Evolutionary conservation across 2,888 invertebrate genomes (phyloP), one percentile per base, ranked within the genome.

Genomic region (Icerya purchasi): DNA sequence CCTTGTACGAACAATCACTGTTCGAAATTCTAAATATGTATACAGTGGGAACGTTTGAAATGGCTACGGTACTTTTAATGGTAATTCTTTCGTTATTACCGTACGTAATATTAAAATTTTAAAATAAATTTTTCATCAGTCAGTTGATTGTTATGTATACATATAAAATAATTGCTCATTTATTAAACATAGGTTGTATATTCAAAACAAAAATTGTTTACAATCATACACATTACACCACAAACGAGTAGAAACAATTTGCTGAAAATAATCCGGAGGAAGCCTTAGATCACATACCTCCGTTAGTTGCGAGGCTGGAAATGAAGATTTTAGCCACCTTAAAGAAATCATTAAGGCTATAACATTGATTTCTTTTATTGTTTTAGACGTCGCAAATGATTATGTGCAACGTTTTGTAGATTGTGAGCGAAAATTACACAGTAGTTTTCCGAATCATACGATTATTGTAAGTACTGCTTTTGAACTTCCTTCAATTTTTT

Each of bases 11-110:
- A 82, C 84, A 68, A 88, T 87, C 66, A 83, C 81, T 63, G 91
- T 91, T 74, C 79, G 84, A 36, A 89, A 91, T 74, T 90, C 89
- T 0, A 83, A 93, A 93, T 71, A 93, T 93, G 92, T 92, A 93
- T 72, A 92, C 92, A 1, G 86, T 91, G n/a, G 93, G 92, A 56
- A 93, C 92, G 19, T 93, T 93, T 74, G 86, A 89, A 71, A 91
- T 93, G 86, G 91, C 92, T 2, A 78, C 76, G 68, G 82, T 82
- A 58, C 72, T 93, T 25, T 79, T 84, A 20, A 85, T 87, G 79
- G 89, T 88, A 75, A 67, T 68, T 61, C 55, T 56, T n/a, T n/a
- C n/a, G n/a, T n/a, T n/a, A n/a, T n/a, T n/a, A n/a, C n/a, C n/a
- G n/a, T n/a, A n/a, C n/a, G n/a, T n/a, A n/a, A n/a, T n/a, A n/a